A percentile compares a stretch with the other conserved stretches of the same genome.
Evolutionary conservation across 2,888 invertebrate species (phyloP).

Genomic region (Coelinius sp.): DNA sequence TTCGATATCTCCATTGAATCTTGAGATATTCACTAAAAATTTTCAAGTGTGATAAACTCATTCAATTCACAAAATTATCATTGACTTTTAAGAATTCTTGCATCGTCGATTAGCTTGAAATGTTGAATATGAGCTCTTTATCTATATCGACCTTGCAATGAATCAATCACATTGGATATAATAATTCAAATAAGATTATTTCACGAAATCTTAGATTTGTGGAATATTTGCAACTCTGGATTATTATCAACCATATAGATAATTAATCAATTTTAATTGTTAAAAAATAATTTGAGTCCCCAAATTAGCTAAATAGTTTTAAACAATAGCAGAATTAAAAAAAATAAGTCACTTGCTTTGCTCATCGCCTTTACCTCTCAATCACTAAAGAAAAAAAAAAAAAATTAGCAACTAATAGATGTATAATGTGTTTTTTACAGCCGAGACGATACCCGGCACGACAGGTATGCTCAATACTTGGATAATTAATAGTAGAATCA

Average conservation of each 20-base stretch:
- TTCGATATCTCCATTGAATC: not conserved
- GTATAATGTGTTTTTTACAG: conserved; percentile 67
- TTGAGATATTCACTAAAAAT: not conserved
- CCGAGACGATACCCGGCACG: conserved; percentile 71
- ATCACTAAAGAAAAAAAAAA: conserved; percentile 12
- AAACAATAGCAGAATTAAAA: no score
- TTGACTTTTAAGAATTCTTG: conserved; percentile 52
- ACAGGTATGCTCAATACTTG: conserved; percentile 69
- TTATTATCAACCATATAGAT: not conserved
- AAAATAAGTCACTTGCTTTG: not conserved
- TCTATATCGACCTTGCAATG: not conserved
- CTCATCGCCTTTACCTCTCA: conserved; percentile 18
- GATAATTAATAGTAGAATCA: conserved; percentile 44
- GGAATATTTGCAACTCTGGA: no score
- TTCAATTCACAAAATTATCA: not conserved
- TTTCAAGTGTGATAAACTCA: not conserved
- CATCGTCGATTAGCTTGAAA: conserved; percentile 51
- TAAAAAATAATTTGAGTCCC: not conserved
- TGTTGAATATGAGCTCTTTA: conserved; percentile 32
- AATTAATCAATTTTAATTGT: no score
- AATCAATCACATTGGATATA: conserved; percentile 15
- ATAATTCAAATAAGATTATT: not conserved
- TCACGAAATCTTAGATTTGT: not conserved
- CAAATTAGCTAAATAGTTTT: no score
- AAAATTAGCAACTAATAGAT: conserved; percentile 58